These are phyloP conservation scores for Hucho hucho DNA, from an alignment of 2,113 vertebrate species.

Conservation along the genomic window DNA sequence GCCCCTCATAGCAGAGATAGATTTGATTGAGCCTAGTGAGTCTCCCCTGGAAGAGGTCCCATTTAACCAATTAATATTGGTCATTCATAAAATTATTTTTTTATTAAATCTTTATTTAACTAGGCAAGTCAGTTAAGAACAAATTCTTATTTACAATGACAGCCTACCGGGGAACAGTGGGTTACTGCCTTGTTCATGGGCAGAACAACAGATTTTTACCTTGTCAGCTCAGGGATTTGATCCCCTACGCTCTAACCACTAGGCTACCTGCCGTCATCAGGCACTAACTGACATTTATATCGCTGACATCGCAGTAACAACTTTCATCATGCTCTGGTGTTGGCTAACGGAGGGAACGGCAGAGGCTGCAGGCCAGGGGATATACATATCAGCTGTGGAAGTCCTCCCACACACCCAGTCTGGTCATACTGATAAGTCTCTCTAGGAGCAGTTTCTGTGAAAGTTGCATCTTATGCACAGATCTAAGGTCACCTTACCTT, in stretches of 20 bases:
- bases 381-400: slow-evolving; percentile 51
- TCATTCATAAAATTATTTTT: not conserved
- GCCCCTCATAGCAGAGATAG: slow-evolving; percentile 30
- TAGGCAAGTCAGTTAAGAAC: too few species aligned
- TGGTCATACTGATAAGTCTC: slow-evolving; percentile 52
- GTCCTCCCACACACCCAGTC: slow-evolving; percentile 39
- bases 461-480: not conserved
- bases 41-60: slow-evolving; percentile 6
- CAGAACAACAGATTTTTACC: too few species aligned
- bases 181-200: too few species aligned
- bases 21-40: slow-evolving; percentile 17
- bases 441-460: not conserved
- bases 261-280: not conserved
- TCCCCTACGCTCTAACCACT: too few species aligned
- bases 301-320: slow-evolving; percentile 19
- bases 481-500: not conserved
- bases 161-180: too few species aligned
- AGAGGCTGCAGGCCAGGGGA: slow-evolving; percentile 10
- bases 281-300: slow-evolving; percentile 30
- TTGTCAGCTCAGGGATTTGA: too few species aligned
- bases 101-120: too few species aligned
- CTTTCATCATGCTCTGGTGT: not conserved
- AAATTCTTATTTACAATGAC: too few species aligned
- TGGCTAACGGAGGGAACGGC: slow-evolving; percentile 10
- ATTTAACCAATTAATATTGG: not conserved